Conservation (phyloP, 2,113 vertebrate species). For the Pionites leucogaster region DNA sequence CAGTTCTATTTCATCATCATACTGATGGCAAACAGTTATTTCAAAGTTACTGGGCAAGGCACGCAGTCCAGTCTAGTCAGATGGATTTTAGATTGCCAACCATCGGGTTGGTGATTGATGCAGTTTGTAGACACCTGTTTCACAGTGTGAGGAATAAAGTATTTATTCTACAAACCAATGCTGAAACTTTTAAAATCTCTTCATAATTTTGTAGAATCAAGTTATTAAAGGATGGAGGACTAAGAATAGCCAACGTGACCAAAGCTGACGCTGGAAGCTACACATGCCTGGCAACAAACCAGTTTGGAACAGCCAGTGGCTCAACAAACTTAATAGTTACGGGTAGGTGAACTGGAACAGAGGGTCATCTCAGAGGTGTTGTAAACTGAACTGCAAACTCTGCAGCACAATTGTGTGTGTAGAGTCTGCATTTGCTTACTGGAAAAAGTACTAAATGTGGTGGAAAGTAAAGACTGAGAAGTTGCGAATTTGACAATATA, state of each 20-base stretch:
- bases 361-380: no score
- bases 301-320: conserved; percentile 89
- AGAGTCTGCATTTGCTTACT: not conserved
- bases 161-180: not conserved
- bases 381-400: not conserved
- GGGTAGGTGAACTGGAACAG: conserved; percentile 68
- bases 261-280: conserved; percentile 86
- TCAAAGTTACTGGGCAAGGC: not conserved
- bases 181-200: not conserved
- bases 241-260: conserved; percentile 86
- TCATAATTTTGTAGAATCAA: conserved; percentile 70
- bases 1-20: not conserved
- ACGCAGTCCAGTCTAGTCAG: not conserved
- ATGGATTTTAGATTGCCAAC: not conserved
- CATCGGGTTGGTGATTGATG: not conserved
- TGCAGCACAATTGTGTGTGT: not conserved
- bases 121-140: not conserved
- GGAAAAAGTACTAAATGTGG: not conserved
- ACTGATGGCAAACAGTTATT: not conserved
- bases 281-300: conserved; percentile 88
- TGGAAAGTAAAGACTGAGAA: not conserved
- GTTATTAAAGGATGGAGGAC: conserved; percentile 84
- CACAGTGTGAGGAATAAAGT: not conserved
- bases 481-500: not conserved
- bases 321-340: conserved; percentile 85